phyloP scores from a whole-genome alignment of 2,113 vertebrate species.

The Pseudorectes ferrugineus region DNA sequence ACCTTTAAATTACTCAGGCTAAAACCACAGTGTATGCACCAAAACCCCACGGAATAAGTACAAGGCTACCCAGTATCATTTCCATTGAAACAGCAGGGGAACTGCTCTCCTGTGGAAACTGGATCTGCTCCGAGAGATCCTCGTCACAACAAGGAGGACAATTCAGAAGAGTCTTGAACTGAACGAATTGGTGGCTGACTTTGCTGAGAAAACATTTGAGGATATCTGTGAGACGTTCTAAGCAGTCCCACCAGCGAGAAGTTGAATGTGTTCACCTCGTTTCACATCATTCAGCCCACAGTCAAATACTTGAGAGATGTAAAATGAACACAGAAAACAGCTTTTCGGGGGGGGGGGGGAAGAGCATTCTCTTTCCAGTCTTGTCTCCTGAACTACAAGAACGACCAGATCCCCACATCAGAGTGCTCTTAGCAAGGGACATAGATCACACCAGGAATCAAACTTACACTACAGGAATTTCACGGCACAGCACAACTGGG shows the following conservation, averaged over 20 bases:
- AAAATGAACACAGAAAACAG: not conserved
- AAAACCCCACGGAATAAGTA: not conserved
- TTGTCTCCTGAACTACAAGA: not conserved
- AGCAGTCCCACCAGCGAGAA: not conserved
- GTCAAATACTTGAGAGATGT: not conserved
- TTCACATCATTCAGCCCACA: not conserved
- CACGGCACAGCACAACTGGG: not conserved
- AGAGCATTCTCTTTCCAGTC: not conserved
- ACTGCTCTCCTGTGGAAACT: not conserved
- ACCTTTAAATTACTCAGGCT: not conserved
- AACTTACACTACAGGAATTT: not conserved
- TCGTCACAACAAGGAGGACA: not conserved
- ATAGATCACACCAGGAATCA: accelerated
- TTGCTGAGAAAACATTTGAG: not conserved
- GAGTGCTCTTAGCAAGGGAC: not conserved
- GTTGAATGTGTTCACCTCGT: accelerated
- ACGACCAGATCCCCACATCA: not conserved
- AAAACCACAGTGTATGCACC: not conserved
- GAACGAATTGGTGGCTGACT: not conserved
- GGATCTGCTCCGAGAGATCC: not conserved
- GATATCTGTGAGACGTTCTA: not conserved
- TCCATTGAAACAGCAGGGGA: not conserved
- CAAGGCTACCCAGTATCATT: not conserved
- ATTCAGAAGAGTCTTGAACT: not conserved
- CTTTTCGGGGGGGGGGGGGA: not conserved